phyloP scores from a whole-genome alignment of 2,797 vertebrate genomes.

The Tauraco hartlaubi region DNA sequence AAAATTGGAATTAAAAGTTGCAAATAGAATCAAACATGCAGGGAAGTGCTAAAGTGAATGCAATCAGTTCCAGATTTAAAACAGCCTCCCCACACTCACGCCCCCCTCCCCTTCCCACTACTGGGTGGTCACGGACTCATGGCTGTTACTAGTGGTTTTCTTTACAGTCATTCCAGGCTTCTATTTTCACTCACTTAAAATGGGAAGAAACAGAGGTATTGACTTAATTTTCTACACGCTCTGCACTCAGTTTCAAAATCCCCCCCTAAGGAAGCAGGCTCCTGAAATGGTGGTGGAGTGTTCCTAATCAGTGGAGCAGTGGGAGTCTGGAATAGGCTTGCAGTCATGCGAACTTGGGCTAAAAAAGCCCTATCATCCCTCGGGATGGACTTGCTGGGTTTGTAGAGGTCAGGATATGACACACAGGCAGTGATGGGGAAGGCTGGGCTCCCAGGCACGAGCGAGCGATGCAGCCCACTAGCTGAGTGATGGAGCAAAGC shows the following conservation, averaged over 20 bases:
- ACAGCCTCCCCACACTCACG: neutral
- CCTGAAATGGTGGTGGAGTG: neutral
- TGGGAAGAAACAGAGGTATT: slow-evolving; percentile 35
- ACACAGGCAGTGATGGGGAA: neutral
- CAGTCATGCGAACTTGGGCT: neutral
- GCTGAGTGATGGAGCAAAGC: neutral
- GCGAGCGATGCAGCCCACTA: neutral
- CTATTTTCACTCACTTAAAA: slow-evolving; percentile 63
- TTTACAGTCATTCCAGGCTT: slow-evolving; percentile 47
- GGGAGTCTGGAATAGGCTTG: neutral
- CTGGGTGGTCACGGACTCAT: slow-evolving; percentile 48
- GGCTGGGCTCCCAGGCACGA: neutral
- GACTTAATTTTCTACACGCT: slow-evolving; percentile 37
- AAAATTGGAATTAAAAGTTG: neutral
- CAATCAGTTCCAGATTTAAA: slow-evolving; percentile 57
- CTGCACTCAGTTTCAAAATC: neutral
- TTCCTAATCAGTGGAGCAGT: neutral
- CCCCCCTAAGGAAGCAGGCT: neutral
- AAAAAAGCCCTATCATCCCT: neutral
- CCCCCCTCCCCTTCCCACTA: neutral
- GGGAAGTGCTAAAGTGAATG: slow-evolving; percentile 3
- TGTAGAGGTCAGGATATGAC: neutral
- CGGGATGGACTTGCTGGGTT: neutral
- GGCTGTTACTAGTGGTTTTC: slow-evolving; percentile 25
- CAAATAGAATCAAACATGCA: neutral